Percentiles rank a stretch among this genome's conserved stretches.
These are phyloP conservation scores for Albula goreensis DNA, from an alignment of 2,113 vertebrate species.

Conservation along the genomic window DNA sequence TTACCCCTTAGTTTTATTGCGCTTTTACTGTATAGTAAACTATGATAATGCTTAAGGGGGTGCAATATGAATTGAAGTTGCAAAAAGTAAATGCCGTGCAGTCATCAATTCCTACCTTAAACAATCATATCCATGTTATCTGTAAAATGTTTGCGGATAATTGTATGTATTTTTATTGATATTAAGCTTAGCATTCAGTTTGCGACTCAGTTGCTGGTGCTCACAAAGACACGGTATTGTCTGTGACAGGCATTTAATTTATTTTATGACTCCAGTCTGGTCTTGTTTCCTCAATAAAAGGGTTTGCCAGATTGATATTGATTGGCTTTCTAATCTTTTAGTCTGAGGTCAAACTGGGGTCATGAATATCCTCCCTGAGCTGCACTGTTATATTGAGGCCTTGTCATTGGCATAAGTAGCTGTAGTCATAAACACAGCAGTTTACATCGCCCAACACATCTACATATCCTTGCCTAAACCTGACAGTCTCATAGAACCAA, in stretches of 20 bases:
- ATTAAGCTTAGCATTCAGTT: not conserved
- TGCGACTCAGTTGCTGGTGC: not conserved
- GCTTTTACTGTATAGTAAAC: too few species aligned
- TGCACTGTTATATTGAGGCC: not conserved
- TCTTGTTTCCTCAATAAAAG: slow-evolving; percentile 48
- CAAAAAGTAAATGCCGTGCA: too few species aligned
- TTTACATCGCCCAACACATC: not conserved
- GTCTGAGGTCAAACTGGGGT: slow-evolving; percentile 56
- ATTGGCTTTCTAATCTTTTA: slow-evolving; percentile 27
- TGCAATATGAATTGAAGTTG: too few species aligned
- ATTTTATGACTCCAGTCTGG: slow-evolving; percentile 51
- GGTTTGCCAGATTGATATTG: slow-evolving; percentile 6
- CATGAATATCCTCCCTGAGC: slow-evolving; percentile 37
- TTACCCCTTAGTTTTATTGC: too few species aligned
- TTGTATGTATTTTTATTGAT: not conserved
- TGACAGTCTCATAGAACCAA: not conserved
- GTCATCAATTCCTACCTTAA: too few species aligned
- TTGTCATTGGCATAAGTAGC: not conserved
- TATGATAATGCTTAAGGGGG: too few species aligned
- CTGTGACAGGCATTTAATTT: slow-evolving; percentile 45
- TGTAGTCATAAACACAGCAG: slow-evolving; percentile 8
- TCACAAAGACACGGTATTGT: slow-evolving; percentile 33
- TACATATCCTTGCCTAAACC: not conserved
- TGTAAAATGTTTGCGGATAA: too few species aligned
- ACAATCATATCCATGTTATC: too few species aligned